Conservation (phyloP, 2,113 vertebrate genomes). For the Leucoraja erinaceus region DNA sequence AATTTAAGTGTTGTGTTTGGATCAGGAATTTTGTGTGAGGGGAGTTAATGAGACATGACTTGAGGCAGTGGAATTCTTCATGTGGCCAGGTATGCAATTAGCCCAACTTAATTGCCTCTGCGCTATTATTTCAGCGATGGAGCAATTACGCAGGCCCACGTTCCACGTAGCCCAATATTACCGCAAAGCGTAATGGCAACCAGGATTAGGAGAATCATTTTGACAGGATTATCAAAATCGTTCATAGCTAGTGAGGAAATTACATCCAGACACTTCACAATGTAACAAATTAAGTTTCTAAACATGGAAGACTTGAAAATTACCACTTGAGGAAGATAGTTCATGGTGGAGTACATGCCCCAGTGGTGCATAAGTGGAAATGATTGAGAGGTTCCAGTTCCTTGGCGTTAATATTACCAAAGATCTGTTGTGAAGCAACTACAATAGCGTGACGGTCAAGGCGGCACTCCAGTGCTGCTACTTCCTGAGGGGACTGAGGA, state of each 20-base stretch:
- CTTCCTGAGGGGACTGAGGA: too few relatives aligned
- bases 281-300: not conserved
- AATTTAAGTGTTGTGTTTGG: conserved; percentile 14
- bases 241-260: not conserved
- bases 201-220: not conserved
- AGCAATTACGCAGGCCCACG: not conserved
- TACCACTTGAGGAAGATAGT: not conserved
- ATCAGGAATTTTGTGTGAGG: conserved; percentile 3
- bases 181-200: not conserved
- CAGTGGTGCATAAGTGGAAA: too few relatives aligned
- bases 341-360: too few relatives aligned
- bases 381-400: too few relatives aligned
- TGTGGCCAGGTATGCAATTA: not conserved
- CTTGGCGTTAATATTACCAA: too few relatives aligned
- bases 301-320: not conserved
- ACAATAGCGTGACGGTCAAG: too few relatives aligned
- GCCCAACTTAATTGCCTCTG: not conserved
- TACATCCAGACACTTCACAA: not conserved
- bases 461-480: too few relatives aligned
- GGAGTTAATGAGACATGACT: conserved; percentile 5
- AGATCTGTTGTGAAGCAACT: too few relatives aligned
- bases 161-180: not conserved
- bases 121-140: not conserved
- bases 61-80: not conserved
- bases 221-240: not conserved